Conservation (phyloP, 2,113 vertebrate species). For the Chamaea fasciata region DNA sequence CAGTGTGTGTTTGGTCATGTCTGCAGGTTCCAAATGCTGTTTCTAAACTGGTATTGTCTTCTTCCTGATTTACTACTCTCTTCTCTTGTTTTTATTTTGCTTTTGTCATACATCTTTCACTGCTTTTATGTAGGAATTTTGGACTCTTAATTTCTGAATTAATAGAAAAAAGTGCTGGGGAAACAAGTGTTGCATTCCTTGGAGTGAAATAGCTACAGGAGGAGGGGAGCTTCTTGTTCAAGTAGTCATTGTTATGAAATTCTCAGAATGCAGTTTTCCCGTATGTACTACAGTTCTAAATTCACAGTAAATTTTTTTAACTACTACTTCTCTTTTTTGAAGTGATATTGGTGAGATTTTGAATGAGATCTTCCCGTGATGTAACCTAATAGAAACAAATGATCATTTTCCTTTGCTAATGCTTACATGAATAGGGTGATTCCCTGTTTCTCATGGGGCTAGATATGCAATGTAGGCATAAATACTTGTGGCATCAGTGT, state of each 20-base stretch:
- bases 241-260: neutral
- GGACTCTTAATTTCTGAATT: neutral
- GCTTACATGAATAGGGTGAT: neutral
- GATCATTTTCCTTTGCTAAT: neutral
- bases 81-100: neutral
- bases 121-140: neutral
- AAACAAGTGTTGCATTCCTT: neutral
- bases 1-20: neutral
- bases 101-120: neutral
- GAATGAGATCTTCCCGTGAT: neutral
- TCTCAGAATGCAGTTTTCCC: neutral
- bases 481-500: neutral
- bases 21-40: neutral
- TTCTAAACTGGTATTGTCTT: neutral
- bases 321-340: neutral
- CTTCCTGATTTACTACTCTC: neutral
- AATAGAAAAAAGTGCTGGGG: neutral
- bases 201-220: neutral
- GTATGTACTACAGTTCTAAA: fast-evolving
- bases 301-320: neutral
- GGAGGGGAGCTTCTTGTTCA: neutral
- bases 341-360: neutral
- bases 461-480: neutral
- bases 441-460: neutral
- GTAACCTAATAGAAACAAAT: neutral